Evolutionary conservation across 2,888 invertebrate species (phyloP).

Genomic region (Hymenopus coronatus): DNA sequence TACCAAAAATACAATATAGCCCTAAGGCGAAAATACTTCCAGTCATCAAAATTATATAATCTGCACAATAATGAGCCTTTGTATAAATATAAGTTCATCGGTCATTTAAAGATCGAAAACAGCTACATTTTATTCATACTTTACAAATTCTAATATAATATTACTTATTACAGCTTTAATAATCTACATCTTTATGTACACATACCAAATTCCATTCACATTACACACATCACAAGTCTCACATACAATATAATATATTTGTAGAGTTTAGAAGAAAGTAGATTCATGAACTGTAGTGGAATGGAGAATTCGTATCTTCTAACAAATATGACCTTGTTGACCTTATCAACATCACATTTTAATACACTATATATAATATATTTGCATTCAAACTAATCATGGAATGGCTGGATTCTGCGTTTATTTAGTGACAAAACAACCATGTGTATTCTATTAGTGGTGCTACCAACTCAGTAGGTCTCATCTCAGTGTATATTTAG

Average conservation of each 20-base stretch:
- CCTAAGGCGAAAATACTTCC: neutral
- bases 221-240: neutral
- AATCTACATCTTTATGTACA: neutral
- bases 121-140: neutral
- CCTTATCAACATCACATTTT: neutral
- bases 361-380: neutral
- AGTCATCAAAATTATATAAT: neutral
- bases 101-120: neutral
- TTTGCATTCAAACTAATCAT: neutral
- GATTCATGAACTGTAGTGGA: neutral
- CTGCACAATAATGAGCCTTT: neutral
- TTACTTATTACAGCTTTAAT: neutral
- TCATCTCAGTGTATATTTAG: too few species aligned
- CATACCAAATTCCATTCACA: neutral
- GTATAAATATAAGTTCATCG: neutral
- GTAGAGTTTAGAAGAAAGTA: neutral
- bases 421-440: neutral
- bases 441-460: neutral
- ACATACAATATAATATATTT: neutral
- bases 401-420: neutral
- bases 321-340: neutral
- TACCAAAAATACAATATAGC: neutral
- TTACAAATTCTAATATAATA: neutral
- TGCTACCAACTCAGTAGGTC: neutral
- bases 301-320: neutral